Conservation (phyloP, 2,113 vertebrate species). For the Phalacrocorax carbo region DNA sequence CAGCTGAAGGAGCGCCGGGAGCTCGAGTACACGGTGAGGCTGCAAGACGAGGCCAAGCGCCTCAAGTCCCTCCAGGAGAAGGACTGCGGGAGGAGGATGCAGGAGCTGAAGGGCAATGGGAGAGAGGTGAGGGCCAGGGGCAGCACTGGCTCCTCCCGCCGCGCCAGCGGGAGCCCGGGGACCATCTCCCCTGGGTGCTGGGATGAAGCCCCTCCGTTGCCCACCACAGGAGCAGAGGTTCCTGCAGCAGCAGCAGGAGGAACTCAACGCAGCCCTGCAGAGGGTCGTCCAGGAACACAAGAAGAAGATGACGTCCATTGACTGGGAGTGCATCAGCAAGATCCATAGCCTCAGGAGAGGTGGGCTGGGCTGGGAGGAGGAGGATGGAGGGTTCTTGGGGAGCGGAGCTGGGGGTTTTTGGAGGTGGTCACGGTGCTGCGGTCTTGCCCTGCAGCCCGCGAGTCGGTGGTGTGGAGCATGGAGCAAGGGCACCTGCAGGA, state of each 20-base stretch:
- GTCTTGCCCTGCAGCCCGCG: constrained; percentile 51
- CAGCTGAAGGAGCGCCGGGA: constrained; percentile 68
- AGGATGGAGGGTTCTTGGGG: no score
- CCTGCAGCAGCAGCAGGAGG: constrained; percentile 72
- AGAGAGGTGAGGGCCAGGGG: constrained; percentile 50
- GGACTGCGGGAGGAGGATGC: constrained; percentile 22
- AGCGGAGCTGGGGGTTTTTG: not conserved
- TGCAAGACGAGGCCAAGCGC: constrained; percentile 67
- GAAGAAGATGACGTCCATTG: constrained; percentile 66
- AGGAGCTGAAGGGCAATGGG: constrained; percentile 39
- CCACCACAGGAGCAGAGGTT: constrained; percentile 58
- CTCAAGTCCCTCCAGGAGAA: constrained; percentile 74
- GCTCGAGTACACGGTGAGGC: constrained; percentile 41
- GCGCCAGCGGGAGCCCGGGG: not conserved
- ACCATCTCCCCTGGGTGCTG: accelerated
- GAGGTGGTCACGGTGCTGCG: not conserved
- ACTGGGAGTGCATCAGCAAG: constrained; percentile 68
- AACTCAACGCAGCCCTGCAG: constrained; percentile 70
- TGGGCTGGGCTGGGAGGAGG: not conserved
- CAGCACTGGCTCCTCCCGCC: accelerated
- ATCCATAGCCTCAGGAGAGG: constrained; percentile 72
- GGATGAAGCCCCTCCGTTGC: not conserved
- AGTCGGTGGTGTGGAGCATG: constrained; percentile 71
- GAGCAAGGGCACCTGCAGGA: constrained; percentile 76
- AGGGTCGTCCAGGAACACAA: constrained; percentile 73